Base-by-base conservation (phyloP, 2,113 vertebrate genomes). In the Tyto alba region DNA sequence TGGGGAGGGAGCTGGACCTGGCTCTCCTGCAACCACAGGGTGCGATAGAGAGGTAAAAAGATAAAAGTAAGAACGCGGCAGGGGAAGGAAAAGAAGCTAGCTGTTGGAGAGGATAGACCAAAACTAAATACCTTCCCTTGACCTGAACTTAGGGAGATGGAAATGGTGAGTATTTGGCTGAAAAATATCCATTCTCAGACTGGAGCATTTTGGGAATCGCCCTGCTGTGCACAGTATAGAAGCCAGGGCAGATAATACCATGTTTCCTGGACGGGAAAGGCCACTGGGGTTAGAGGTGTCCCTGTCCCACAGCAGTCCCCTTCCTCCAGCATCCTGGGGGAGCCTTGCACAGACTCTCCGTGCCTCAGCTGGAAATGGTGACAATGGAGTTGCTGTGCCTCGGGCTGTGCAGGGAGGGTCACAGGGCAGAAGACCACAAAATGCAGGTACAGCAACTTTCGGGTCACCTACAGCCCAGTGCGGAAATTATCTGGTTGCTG, bases 241-340 rank as follows among this genome's bases (percentile, higher is more conserved):
- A 10, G 13, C 5, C 40, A 71, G 18, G 32, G 23, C 11, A 56
- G 26, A 16, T 41, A 80, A 41, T 25, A 27, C 5, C 1, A 0
- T 15, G 6, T 50, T 75, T 86, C 43, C 38, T 30, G 34, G n/a
- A 23, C 40, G 21, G 9, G 26, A 64, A 57, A 38, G 7, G 45
- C 15, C 20, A 10, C 22, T 20, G 26, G 18, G 12, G 13, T 34
- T 62, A 73, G 20, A 67, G 10, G 3, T 40, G 12, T 62, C n/a
- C 21, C 48, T 64, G 43, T 34, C 22, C 38, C 27, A 60, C 4
- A 74, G 34, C 41, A 48, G 11, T 3, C 13, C 11, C 47, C 14
- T 71, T 66, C 23, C 38, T 16, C 7, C 8, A 17, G 21, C 0
- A 0, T n/a, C 11, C 72, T 9, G 2, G 11, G 23, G 13, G 2